Evolutionary conservation across 2,113 vertebrate species (phyloP), one percentile per base, ranked within the genome.

Genomic region (Tetrax tetrax): DNA sequence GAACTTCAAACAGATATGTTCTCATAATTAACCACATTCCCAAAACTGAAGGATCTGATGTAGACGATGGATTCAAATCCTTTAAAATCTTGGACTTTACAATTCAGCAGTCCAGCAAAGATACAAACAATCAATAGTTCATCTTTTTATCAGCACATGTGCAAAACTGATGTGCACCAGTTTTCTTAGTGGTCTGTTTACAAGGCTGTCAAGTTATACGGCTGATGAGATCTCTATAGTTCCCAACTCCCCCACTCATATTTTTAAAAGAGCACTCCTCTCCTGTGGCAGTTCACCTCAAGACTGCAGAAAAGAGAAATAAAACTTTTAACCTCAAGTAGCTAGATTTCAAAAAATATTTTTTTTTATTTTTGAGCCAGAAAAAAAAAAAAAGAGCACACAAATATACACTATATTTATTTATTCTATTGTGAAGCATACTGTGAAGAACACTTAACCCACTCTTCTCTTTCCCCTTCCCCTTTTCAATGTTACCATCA

Each of bases 1-100:
- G 69, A 93, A 95, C 81, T 94, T 97, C 89, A 95, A 94, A 95
- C 53, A 71, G 23, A 87, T 81, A 38, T 60, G 43, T 60, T 56
- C 53, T 60, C 61, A 68, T 84, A 84, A 95, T 81, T 91, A 96
- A 96, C 57, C 75, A 83, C 76, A 75, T 87, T 91, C 77, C 81
- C 83, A 50, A 95, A 87, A 84, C 23, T 61, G 57, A 93, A 95
- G 65, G 83, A 94, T 89, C 82, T 23, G 27, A 89, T 75, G 91
- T 89, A 95, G 77, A 74, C 0, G 4, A 93, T 47, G n/a, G 59
- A 93, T 88, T 81, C 47, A 77, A 95, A 71, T 1, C 35, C 53
- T 96, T 84, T 94, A 83, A 83, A 94, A 94, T 69, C 45, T 21
- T 66, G 57, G 72, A 78, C 48, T 85, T 96, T 3, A 60, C 45